phyloP scores from a whole-genome alignment of 2,888 invertebrate genomes.

The Hemicrepidius hirtus region DNA sequence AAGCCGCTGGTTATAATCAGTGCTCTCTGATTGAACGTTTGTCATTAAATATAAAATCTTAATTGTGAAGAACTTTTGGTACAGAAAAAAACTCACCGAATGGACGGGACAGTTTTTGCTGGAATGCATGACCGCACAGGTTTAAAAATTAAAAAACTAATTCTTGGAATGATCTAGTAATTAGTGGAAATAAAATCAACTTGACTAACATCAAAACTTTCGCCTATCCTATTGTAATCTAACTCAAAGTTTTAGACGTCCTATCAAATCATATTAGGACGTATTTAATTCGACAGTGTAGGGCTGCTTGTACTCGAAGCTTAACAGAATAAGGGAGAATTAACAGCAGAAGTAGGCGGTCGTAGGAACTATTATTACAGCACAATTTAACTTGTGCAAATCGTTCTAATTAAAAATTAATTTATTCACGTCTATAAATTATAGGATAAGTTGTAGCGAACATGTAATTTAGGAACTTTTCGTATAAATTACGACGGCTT shows the following conservation, averaged over 20 bases:
- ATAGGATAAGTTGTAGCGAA: conserved; percentile 54
- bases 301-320: conserved; percentile 31
- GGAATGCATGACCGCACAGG: conserved; percentile 23
- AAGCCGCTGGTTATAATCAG: conserved; percentile 42
- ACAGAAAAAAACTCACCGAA: conserved; percentile 12
- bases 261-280: conserved; percentile 16
- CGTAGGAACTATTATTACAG: conserved; percentile 49
- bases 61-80: conserved; percentile 35
- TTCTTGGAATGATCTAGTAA: conserved; percentile 10
- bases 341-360: conserved; percentile 49
- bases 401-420: conserved; percentile 55
- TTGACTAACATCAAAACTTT: no score
- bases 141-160: conserved; percentile 19
- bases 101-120: conserved; percentile 7
- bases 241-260: neutral
- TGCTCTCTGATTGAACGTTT: conserved; percentile 43
- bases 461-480: conserved; percentile 54
- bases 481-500: conserved; percentile 51
- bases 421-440: conserved; percentile 53
- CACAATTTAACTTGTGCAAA: conserved; percentile 55
- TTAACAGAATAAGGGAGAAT: conserved; percentile 49
- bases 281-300: conserved; percentile 23
- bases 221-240: neutral
- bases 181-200: neutral
- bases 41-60: conserved; percentile 47